phyloP scores from a whole-genome alignment of 2,797 vertebrate genomes.

The Sebastes minor region DNA sequence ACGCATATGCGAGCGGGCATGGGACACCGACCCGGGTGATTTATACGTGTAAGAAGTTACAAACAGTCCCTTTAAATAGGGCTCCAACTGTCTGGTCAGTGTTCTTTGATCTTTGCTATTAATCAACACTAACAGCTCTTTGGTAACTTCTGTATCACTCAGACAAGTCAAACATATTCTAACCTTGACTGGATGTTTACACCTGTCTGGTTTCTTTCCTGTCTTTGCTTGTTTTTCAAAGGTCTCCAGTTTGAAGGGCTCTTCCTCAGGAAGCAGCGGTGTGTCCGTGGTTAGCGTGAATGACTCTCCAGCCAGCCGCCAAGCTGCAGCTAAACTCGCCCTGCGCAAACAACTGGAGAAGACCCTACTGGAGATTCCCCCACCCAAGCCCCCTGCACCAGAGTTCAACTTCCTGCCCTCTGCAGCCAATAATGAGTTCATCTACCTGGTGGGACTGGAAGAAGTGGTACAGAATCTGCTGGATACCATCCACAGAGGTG shows the following conservation, averaged over 20 bases:
- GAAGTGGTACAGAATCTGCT: constrained; percentile 96
- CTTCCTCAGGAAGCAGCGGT: constrained; percentile 78
- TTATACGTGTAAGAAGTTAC: too few species aligned
- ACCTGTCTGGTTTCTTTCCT: background rate
- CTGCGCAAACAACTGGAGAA: constrained; percentile 97
- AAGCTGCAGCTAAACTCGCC: constrained; percentile 93
- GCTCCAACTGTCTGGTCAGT: background rate
- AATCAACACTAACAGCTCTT: background rate
- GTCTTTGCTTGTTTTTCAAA: constrained; percentile 48
- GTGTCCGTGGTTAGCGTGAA: constrained; percentile 76
- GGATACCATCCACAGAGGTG: constrained; percentile 90
- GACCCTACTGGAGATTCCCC: constrained; percentile 94
- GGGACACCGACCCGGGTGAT: too few species aligned
- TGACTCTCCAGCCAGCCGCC: constrained; percentile 91
- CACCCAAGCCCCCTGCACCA: constrained; percentile 91
- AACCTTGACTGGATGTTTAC: background rate
- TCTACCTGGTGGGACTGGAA: constrained; percentile 96
- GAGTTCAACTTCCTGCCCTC: constrained; percentile 96
- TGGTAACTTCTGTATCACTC: background rate
- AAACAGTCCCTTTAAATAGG: background rate
- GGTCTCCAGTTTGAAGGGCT: constrained; percentile 87
- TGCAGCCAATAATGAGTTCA: constrained; percentile 97
- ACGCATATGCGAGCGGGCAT: too few species aligned
- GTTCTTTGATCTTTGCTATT: background rate
- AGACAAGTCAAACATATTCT: background rate